These are phyloP conservation scores for Meles meles DNA, from an alignment of 2,113 vertebrate species.

Conservation along the genomic window DNA sequence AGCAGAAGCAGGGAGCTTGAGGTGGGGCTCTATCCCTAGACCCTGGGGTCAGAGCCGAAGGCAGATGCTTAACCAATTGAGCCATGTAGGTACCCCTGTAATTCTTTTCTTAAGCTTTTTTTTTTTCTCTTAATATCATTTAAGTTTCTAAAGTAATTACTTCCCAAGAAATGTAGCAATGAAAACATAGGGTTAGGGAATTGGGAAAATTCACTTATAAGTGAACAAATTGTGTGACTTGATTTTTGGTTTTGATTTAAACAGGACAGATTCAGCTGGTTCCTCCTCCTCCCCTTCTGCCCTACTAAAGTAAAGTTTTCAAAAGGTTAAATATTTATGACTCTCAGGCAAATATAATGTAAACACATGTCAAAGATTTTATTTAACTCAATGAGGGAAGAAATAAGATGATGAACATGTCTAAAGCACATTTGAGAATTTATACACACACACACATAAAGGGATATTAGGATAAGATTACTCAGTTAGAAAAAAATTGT, in stretches of 20 bases:
- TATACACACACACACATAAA: neutral
- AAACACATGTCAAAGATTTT: neutral
- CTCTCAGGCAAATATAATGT: neutral
- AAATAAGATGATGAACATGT: neutral
- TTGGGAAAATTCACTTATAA: constrained; percentile 17
- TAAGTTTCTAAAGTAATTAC: neutral
- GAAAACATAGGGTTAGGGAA: neutral
- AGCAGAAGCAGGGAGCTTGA: no score
- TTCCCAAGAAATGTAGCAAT: neutral
- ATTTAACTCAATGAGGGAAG: neutral
- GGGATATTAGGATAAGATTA: neutral
- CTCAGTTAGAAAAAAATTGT: neutral
- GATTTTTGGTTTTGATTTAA: constrained; percentile 43
- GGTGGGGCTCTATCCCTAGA: neutral
- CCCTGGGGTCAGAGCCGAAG: neutral
- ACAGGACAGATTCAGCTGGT: neutral
- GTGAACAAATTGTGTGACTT: constrained; percentile 14
- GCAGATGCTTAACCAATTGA: no score
- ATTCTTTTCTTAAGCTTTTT: neutral
- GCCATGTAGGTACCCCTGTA: neutral
- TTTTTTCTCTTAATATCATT: neutral
- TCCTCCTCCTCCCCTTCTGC: neutral
- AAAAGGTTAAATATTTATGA: neutral
- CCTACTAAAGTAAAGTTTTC: neutral
- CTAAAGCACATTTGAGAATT: constrained; percentile 12